A percentile compares a stretch with the other conserved stretches of the same genome.
Evolutionary conservation across 2,113 vertebrate genomes (phyloP).

Genomic region (Ursus arctos): DNA sequence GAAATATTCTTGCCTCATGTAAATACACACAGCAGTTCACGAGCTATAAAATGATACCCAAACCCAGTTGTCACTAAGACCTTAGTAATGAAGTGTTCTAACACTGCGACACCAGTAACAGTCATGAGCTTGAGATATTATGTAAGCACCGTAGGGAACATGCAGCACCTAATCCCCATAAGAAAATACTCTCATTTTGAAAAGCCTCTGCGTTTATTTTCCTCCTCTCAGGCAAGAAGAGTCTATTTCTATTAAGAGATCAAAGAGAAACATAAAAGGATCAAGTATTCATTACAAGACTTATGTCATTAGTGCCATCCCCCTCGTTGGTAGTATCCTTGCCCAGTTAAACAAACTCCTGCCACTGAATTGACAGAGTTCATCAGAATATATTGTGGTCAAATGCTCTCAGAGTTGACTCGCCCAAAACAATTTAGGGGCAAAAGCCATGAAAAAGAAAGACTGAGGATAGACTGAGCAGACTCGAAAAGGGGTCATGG

Average conservation of each 20-base stretch:
- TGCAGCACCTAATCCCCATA: not conserved
- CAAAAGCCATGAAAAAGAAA: constrained; percentile 12
- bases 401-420: not conserved
- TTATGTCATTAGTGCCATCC: not conserved
- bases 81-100: not conserved
- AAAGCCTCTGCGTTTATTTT: not conserved
- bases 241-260: not conserved
- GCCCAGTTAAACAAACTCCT: not conserved
- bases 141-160: not conserved
- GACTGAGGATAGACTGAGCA: not conserved
- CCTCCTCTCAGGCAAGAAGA: not conserved
- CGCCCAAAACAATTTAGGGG: not conserved
- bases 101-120: not conserved
- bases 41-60: not conserved
- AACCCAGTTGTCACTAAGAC: not conserved
- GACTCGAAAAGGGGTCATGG: not conserved
- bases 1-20: not conserved
- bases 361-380: not conserved
- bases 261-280: not conserved
- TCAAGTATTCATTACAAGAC: not conserved
- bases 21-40: not conserved
- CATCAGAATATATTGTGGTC: not conserved
- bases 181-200: not conserved
- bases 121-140: not conserved
- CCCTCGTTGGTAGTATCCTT: not conserved